Evolutionary conservation across 2,797 vertebrate genomes (phyloP), one percentile per base, ranked within the genome.

Genomic region (Cirrhinus mrigala): DNA sequence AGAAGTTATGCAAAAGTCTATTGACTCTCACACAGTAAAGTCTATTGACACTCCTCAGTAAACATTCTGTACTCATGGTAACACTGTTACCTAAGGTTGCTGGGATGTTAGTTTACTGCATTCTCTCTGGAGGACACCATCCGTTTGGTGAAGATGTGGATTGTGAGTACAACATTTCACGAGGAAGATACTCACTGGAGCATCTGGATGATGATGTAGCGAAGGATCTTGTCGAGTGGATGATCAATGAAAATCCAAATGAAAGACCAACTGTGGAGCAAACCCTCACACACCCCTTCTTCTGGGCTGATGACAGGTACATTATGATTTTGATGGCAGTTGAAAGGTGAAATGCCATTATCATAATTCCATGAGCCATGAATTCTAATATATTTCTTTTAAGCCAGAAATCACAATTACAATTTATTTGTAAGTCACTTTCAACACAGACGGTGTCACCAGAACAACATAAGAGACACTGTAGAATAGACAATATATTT

Each of bases 101-200:
- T n/a, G 94, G 94, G 40, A 94, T 94, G 93, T 87, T 94, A 74
- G 69, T 88, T 0, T 95, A 94, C 76, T 94, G 93, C 14, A 92
- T 94, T 80, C 89, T 94, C 0, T 93, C 94, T 82, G 20, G 88
- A 75, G 92, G 93, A 58, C 79, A 91, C 0, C 93, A 95, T 90
- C 93, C 94, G 2, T 94, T 94, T 50, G 89, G 89, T 62, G 50
- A 33, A 44, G 40, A 44, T 44, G 40, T 44, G 40, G 40, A 24
- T 2, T 91, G 91, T 74, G 89, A 92, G 22, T 0, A 0, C 10
- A 94, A 94, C 73, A 94, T 94, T 83, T 0, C 64, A 0, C 0
- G 62, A 0, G 93, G 93, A 1, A 89, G 0, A 0, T 93, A 92
- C 91, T 83, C 0, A 44, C 83, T 95, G 85, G 74, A 91, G 3